Base-by-base conservation (phyloP, 2,797 vertebrate species). In the Eremophila alpestris region DNA sequence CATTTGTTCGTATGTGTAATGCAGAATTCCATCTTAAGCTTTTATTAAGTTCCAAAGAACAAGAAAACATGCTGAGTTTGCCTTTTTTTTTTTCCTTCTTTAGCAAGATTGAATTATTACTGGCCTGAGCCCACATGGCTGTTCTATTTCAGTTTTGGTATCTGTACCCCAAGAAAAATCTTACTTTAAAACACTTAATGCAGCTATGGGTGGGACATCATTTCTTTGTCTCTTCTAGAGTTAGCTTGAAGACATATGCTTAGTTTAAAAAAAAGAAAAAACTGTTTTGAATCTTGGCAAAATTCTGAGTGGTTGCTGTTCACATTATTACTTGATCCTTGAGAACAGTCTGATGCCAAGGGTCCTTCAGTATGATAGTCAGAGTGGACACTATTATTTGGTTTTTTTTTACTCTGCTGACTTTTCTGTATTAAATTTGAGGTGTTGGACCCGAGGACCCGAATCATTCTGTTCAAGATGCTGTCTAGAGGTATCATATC, bases 391-490 rank as follows among this genome's bases (percentile, higher is more conserved):
- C 14, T 74, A 2, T 46, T 62, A 29, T 4, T 67, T 36, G 16
- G 0, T 45, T 78, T 77, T 46, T 84, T 46, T 85, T 17, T 18
- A 8, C 17, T 87, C 10, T 87, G 29, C 32, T 93, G 34, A 75
- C 29, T 77, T 26, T 14, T 36, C 52, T 74, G 7, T 81, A 22
- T 80, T 93, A 38, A 71, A 84, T 86, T 68, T 83, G 64, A 99
- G 99, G 99, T 99, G 73, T 96, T 99, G 94, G 99, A 99, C 93
- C 99, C 99, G 49, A 98, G 99, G 67, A 99, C 99, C 10, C 98
- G 99, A 79, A 99, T 99, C 98, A 99, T 99, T 97, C 97, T 99
- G 16, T 99, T 99, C 96, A 99, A 99, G 98, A 99, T 99, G 99
- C 96, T 99, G 65, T 99, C 97, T 60, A 98, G 99, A 95, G 99